A percentile compares a stretch with the other conserved stretches of the same genome.
Evolutionary conservation across 2,888 invertebrate species (phyloP).

Genomic region (Folsomia manolachei): DNA sequence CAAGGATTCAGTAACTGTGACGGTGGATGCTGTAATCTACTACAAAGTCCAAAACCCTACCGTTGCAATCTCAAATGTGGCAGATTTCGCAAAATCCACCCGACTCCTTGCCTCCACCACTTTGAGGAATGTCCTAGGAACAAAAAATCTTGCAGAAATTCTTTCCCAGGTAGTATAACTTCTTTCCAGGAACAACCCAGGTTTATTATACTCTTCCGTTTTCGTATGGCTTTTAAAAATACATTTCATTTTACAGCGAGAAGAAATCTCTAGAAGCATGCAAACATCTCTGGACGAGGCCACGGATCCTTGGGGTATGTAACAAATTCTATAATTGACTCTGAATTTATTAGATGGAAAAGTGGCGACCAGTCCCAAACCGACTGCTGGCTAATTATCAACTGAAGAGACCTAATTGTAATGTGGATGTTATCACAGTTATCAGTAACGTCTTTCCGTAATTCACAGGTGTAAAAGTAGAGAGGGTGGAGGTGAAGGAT

Average conservation of each 20-base stretch:
- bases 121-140: conserved; percentile 29
- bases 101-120: conserved; percentile 26
- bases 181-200: no score
- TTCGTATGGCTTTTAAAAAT: no score
- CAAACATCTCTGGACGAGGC: conserved; percentile 25
- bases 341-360: no score
- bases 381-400: no score
- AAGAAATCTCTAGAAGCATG: conserved; percentile 10
- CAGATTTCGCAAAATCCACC: conserved; percentile 53
- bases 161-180: no score
- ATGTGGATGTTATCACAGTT: no score
- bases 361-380: no score
- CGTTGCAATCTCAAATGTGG: conserved; percentile 59
- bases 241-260: no score
- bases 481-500: conserved; percentile 34
- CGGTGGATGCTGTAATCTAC: conserved; percentile 55
- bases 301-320: conserved; percentile 36
- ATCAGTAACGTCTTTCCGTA: no score
- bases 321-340: no score
- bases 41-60: conserved; percentile 56
- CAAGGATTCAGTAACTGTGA: conserved; percentile 58
- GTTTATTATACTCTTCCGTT: no score
- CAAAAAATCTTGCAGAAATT: conserved; percentile 26
- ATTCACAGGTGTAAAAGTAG: conserved; percentile 29
- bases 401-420: no score